Base-by-base conservation (phyloP, 2,888 invertebrate genomes). In the Conchocele bisecta region DNA sequence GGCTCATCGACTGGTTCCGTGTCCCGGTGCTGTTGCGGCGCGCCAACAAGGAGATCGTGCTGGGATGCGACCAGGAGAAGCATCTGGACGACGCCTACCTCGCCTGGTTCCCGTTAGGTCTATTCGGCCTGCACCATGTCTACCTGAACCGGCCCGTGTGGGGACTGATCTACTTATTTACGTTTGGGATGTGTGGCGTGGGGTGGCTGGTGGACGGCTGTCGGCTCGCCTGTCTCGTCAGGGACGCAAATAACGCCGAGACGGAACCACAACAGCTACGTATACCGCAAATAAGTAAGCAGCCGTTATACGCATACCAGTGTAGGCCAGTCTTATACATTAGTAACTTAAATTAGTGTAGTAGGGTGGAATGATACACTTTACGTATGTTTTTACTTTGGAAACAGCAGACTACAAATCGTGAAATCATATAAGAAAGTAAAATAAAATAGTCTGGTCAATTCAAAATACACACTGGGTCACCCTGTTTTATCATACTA, bases 1-100 rank as follows among this genome's bases (percentile, higher is more conserved):
- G 84, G 83, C 33, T 87, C 1, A 67, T 79, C 15, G 88, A 88
- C 68, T 82, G 83, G 74, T 81, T 84, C 66, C 71, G 88, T 26
- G 67, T 84, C n/a, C 78, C 80, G 5, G 44, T 66, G 26, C 67
- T 86, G 7, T 82, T 86, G n/a, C 66, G 72, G 22, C 60, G 84
- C 7, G 70, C 78, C 15, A 86, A 84, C 66, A 63, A 67, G 17
- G 35, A 60, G 17, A 63, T 61, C 31, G 48, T 60, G 22, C 53
- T 50, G 1, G 57, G 64, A 4, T n/a, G 9, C 50, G 70, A 35
- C 20, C 50, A 51, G 13, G 54, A 54, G 17, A 79, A 69, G 29
- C 73, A 79, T 31, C 24, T 79, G 11, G 84, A 84, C 41, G 84
- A 84, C 24, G 83, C 79, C 6, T 84, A 84, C 44, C 9, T 83